Evolutionary conservation across 2,797 vertebrate species (phyloP).

Genomic region (Kryptolebias ocellatus): DNA sequence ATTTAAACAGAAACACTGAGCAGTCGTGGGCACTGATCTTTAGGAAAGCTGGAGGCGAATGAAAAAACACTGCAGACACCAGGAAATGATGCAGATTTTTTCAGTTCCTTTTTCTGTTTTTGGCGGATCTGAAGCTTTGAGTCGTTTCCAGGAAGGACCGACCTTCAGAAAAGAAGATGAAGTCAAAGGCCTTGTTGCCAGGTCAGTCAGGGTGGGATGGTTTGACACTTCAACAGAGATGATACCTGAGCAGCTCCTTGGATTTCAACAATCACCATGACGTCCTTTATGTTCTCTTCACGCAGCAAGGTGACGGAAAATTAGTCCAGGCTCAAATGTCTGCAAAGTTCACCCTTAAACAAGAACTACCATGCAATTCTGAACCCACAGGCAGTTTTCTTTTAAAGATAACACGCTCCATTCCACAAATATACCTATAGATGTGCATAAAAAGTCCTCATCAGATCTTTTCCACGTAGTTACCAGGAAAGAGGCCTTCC

Average conservation of each 20-base stretch:
- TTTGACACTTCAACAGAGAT: constrained; percentile 15
- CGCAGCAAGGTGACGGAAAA: constrained; percentile 13
- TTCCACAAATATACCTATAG: constrained; percentile 6
- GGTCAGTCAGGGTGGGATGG: constrained; percentile 17
- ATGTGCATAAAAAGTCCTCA: not conserved
- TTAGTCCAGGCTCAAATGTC: constrained; percentile 38
- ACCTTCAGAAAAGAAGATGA: constrained; percentile 5
- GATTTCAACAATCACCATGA: constrained; percentile 24
- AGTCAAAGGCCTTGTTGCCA: constrained; percentile 33
- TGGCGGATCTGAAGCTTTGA: constrained; percentile 14
- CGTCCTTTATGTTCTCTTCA: constrained; percentile 3
- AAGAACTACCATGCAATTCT: constrained; percentile 1
- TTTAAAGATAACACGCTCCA: constrained; percentile 4
- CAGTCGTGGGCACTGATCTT: not conserved
- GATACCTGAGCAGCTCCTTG: constrained; percentile 54
- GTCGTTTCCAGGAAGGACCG: constrained; percentile 9
- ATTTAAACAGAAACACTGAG: constrained; percentile 28
- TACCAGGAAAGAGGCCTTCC: constrained; percentile 95
- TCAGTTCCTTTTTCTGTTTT: constrained; percentile 7
- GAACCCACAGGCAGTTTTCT: constrained; percentile 14
- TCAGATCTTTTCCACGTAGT: constrained; percentile 98
- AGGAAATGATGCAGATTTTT: constrained; percentile 22
- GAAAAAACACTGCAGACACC: constrained; percentile 17
- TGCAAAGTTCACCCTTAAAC: constrained; percentile 6
- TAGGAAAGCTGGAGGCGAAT: constrained; percentile 28